phyloP scores from a whole-genome alignment of 1,140 invertebrate species.

The Nephila pilipes region DNA sequence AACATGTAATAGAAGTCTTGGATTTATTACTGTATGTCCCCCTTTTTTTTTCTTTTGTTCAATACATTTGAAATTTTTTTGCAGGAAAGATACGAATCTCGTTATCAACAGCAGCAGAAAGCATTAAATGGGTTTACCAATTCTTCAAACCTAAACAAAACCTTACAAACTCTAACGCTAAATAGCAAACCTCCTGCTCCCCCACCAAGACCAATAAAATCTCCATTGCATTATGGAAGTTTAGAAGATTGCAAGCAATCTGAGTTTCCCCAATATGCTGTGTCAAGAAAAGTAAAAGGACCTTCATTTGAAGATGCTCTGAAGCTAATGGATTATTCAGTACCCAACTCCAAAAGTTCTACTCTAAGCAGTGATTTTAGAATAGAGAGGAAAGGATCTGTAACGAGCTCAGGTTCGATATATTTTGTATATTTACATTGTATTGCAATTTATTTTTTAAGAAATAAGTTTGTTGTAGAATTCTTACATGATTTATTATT shows the following conservation, averaged over 20 bases:
- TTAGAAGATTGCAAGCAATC: conserved; percentile 49
- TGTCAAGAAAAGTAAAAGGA: conserved; percentile 5
- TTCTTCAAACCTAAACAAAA: conserved; percentile 3
- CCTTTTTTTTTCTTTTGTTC: neutral
- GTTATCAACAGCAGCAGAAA: conserved; percentile 43
- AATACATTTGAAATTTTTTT: neutral
- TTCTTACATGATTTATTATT: no score
- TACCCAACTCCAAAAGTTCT: conserved; percentile 39
- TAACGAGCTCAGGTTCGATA: conserved; percentile 31
- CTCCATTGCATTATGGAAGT: conserved; percentile 33
- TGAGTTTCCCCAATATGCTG: conserved; percentile 46
- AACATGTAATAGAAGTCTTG: no score
- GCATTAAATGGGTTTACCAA: neutral
- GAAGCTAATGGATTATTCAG: conserved; percentile 31
- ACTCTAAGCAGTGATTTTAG: conserved; percentile 44
- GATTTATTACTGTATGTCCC: no score
- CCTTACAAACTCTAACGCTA: conserved; percentile 7
- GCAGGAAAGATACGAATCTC: conserved; percentile 63
- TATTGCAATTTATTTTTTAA: neutral
- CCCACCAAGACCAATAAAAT: conserved; percentile 26
- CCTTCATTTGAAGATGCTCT: conserved; percentile 65
- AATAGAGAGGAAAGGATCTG: conserved; percentile 2
- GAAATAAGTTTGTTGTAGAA: neutral
- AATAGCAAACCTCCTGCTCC: conserved; percentile 68
- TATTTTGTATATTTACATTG: neutral